Conservation (phyloP, 2,888 invertebrate species). For the Netelia virgata region DNA sequence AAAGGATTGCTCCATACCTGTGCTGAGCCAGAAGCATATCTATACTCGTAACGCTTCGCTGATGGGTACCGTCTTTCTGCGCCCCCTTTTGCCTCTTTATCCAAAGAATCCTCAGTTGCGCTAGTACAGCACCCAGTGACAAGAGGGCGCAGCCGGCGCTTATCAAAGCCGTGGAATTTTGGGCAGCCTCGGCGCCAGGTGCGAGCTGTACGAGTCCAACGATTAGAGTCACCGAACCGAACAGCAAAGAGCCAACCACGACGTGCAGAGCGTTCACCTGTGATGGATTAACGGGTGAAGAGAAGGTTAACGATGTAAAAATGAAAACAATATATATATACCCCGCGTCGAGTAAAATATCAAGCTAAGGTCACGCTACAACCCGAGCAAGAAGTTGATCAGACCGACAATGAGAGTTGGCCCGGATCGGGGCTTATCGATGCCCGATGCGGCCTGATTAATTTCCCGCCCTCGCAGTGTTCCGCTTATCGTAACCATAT, state of each 20-base stretch:
- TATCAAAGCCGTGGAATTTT: slow-evolving; percentile 90
- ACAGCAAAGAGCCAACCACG: slow-evolving; percentile 90
- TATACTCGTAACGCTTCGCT: slow-evolving; percentile 86
- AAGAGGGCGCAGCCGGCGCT: slow-evolving; percentile 89
- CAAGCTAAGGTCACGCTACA: too few relatives aligned
- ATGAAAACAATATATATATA: neutral
- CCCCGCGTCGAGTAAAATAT: too few relatives aligned
- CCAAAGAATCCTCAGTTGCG: slow-evolving; percentile 89
- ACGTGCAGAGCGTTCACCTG: slow-evolving; percentile 91
- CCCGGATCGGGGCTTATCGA: too few relatives aligned
- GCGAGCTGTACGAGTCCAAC: slow-evolving; percentile 92
- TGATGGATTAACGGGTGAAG: neutral
- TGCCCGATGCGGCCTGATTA: too few relatives aligned
- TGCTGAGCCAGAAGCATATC: slow-evolving; percentile 86
- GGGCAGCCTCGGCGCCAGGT: slow-evolving; percentile 91
- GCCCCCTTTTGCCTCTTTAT: slow-evolving; percentile 87
- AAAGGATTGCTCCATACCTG: slow-evolving; percentile 82
- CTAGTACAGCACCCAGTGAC: slow-evolving; percentile 88
- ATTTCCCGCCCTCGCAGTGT: too few relatives aligned
- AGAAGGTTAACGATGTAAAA: neutral
- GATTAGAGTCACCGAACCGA: slow-evolving; percentile 91
- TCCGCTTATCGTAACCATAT: too few relatives aligned
- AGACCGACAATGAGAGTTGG: too few relatives aligned
- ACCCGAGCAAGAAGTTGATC: too few relatives aligned
- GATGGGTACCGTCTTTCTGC: slow-evolving; percentile 85